phyloP scores from a whole-genome alignment of 1,140 invertebrate genomes.

The Heterodera carotae region DNA sequence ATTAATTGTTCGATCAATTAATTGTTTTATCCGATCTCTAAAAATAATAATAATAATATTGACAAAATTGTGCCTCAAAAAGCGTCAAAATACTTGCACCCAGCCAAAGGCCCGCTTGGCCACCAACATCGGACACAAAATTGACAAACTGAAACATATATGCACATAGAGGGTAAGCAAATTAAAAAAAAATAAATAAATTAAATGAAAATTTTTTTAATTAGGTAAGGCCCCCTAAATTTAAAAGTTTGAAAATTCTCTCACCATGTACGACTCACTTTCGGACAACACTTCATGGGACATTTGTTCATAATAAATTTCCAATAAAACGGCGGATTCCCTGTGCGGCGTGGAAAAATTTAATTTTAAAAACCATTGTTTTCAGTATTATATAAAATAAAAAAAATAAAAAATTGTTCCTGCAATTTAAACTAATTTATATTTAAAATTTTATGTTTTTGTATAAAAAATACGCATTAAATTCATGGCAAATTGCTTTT shows the following conservation, averaged over 20 bases:
- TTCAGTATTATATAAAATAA: neutral
- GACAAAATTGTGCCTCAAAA: slow-evolving; percentile 33
- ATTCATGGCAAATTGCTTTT: slow-evolving; percentile 38
- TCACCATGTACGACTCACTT: slow-evolving; percentile 61
- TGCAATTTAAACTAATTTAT: too few relatives aligned
- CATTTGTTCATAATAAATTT: slow-evolving; percentile 66
- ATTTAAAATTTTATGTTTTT: too few relatives aligned
- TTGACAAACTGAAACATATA: slow-evolving; percentile 57
- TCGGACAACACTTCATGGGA: slow-evolving; percentile 60
- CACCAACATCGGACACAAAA: slow-evolving; percentile 62
- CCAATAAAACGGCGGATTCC: slow-evolving; percentile 53
- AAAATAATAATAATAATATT: too few relatives aligned
- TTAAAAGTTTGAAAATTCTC: neutral
- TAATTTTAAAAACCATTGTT: neutral
- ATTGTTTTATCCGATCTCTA: too few relatives aligned
- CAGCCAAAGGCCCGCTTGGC: slow-evolving; percentile 59
- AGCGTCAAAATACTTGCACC: slow-evolving; percentile 48
- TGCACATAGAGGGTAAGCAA: too few relatives aligned
- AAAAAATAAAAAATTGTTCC: too few relatives aligned
- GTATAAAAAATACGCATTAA: slow-evolving; percentile 37
- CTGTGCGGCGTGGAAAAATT: slow-evolving; percentile 23
- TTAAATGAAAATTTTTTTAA: neutral
- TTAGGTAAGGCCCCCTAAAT: too few relatives aligned
- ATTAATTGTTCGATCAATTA: slow-evolving; percentile 9
- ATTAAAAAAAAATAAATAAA: neutral